These are phyloP conservation scores for Chaenogobius annularis DNA, from an alignment of 2,113 vertebrate genomes.

Conservation along the genomic window DNA sequence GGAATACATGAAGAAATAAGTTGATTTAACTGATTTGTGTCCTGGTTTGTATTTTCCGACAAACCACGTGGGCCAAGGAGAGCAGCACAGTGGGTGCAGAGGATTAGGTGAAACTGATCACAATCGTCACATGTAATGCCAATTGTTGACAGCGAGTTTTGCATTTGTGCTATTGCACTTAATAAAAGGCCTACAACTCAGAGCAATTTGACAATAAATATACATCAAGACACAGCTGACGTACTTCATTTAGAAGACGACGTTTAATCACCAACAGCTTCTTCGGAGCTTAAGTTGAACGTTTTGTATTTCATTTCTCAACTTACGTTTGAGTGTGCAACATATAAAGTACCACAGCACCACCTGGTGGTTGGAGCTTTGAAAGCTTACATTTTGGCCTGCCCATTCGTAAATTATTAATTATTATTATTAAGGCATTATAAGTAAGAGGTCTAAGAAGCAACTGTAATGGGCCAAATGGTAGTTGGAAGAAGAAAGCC, in stretches of 20 bases:
- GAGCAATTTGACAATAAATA: background rate
- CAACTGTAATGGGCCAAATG: too few species aligned
- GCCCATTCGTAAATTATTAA: background rate
- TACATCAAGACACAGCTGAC: background rate
- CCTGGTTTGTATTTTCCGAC: too few species aligned
- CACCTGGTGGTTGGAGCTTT: background rate
- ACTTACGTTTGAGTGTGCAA: background rate
- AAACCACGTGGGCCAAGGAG: too few species aligned
- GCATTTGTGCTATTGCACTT: too few species aligned
- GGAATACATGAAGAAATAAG: too few species aligned
- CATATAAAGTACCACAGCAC: background rate
- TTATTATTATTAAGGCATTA: background rate
- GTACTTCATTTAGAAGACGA: background rate
- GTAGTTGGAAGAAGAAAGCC: too few species aligned
- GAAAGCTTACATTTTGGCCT: background rate
- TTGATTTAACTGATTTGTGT: too few species aligned
- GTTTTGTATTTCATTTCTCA: background rate
- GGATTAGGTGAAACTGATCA: background rate
- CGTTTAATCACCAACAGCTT: background rate
- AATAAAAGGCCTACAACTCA: background rate
- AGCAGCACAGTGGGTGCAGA: too few species aligned
- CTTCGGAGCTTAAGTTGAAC: background rate
- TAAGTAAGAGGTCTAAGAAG: background rate
- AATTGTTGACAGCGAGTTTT: background rate
- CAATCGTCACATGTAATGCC: too few species aligned